Evolutionary conservation across 2,797 vertebrate genomes (phyloP).

Genomic region (Syngnathus acus): DNA sequence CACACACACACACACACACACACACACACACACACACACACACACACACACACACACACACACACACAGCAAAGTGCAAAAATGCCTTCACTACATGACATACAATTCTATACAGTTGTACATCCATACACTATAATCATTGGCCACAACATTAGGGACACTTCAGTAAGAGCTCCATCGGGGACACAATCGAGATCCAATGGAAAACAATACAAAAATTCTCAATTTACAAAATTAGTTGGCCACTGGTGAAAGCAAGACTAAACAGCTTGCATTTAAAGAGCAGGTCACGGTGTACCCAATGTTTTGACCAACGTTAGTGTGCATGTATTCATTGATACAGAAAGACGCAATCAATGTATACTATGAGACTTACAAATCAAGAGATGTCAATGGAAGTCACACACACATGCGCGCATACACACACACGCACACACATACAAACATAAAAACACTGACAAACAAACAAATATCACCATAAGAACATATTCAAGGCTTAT

Average conservation of each 20-base stretch:
- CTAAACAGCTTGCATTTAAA: too few relatives aligned
- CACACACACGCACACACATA: neutral
- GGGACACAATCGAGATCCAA: too few relatives aligned
- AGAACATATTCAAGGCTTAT: constrained; percentile 24
- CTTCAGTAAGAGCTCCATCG: neutral
- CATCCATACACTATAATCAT: neutral
- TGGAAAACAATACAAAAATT: too few relatives aligned
- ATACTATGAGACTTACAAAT: neutral
- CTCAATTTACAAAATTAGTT: neutral
- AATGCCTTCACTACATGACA: neutral
- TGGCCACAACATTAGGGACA: neutral
- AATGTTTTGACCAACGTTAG: neutral
- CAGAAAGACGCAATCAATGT: neutral
- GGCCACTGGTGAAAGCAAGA: neutral
- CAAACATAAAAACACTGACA: neutral
- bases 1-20: too few relatives aligned
- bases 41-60: too few relatives aligned
- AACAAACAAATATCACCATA: neutral
- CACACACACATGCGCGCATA: too few relatives aligned
- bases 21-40: too few relatives aligned
- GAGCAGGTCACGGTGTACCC: neutral
- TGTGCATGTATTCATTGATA: neutral
- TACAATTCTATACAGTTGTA: neutral
- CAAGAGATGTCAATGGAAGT: neutral
- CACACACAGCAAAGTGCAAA: neutral